phyloP scores from a whole-genome alignment of 2,888 invertebrate species.

The Pachycephus smyrnensis region DNA sequence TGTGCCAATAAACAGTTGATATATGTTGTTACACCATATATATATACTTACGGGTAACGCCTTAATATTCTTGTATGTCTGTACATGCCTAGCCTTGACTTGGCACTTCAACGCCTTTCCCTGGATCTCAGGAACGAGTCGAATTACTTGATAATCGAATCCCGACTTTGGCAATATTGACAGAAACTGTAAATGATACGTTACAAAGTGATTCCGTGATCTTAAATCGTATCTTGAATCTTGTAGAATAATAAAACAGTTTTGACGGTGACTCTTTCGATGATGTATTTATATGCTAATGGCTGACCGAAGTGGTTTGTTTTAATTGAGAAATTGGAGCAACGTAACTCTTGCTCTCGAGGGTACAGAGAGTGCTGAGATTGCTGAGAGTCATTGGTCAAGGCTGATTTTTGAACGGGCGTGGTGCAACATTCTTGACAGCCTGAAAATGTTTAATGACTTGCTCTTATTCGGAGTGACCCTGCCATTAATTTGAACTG shows the following conservation, averaged over 20 bases:
- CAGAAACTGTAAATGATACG: neutral
- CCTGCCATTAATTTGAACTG: neutral
- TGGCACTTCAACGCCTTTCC: constrained; percentile 32
- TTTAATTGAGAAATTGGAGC: neutral
- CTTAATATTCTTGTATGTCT: constrained; percentile 8
- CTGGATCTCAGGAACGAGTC: constrained; percentile 24
- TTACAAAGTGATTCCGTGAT: neutral
- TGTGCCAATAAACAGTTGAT: neutral
- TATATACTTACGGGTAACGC: constrained; percentile 27
- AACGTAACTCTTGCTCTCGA: neutral
- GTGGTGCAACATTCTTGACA: neutral
- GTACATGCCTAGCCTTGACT: constrained; percentile 32
- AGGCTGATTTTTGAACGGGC: neutral
- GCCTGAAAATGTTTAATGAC: neutral
- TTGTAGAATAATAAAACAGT: neutral
- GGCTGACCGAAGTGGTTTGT: neutral
- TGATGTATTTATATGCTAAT: neutral
- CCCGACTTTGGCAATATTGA: constrained; percentile 27
- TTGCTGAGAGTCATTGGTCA: neutral
- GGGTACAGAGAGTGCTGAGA: neutral
- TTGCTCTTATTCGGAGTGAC: neutral
- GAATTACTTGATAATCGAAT: constrained; percentile 30
- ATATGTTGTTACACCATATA: neutral
- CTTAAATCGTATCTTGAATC: neutral
- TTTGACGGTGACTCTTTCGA: neutral